Base-by-base conservation (phyloP, 2,797 vertebrate genomes). In the Xiphorhynchus erythropygius region DNA sequence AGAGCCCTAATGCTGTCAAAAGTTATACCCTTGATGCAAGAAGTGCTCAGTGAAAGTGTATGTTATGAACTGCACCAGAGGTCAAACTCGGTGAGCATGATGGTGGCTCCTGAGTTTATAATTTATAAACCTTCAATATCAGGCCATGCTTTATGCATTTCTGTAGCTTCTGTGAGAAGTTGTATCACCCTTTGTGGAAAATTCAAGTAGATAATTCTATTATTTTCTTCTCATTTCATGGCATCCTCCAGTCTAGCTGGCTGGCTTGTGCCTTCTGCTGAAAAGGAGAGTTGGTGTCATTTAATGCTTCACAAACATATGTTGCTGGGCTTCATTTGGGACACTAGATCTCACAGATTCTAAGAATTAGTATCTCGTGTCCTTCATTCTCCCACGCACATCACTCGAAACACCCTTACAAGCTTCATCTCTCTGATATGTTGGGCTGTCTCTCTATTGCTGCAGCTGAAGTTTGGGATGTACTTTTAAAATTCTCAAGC, bases 261-360 rank as follows among this genome's bases (percentile, higher is more conserved):
- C 16, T 71, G 75, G 10, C 64, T 71, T 69, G n/a, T 82, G 30
- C 25, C 50, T 49, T 49, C 13, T 69, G 28, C 21, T 84, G 67
- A 44, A 77, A 71, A 65, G 30, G n/a, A 86, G 30, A 44, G 14
- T 1, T 84, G 50, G 22, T 87, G 42, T 70, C 60, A 63, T 28
- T 76, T 65, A 50, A 16, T 0, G 1, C n/a, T 87, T 89, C 41
- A 70, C 37, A 65, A 75, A 73, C 33, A 55, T 69, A 44, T 65
- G 37, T 82, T 85, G 32, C 84, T 82, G 14, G 22, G 68, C 33
- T 92, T 89, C 70, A 33, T 80, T 92, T 92, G 44, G 37, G 41
- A 73, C 28, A 16, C 49, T 56, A 35, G 60, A 80, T 41, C 73
- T 93, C 46, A 39, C n/a, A 71, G 69, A 39, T 32, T 80, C 65